These are phyloP conservation scores for Empis stercorea DNA, from an alignment of 2,888 invertebrate genomes.

Conservation along the genomic window DNA sequence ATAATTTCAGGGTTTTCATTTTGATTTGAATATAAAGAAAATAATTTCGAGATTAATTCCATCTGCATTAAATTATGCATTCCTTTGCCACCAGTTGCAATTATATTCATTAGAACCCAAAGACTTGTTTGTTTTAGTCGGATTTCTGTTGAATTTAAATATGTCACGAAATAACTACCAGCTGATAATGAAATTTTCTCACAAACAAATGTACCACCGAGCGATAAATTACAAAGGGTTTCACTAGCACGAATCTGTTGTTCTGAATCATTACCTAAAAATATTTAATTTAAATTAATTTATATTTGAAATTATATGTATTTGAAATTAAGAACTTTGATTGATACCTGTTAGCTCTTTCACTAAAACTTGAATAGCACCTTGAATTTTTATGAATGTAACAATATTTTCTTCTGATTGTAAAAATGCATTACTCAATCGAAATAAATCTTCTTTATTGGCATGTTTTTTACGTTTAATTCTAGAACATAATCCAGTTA, in stretches of 20 bases:
- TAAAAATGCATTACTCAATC: conserved; percentile 29
- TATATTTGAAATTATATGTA: neutral
- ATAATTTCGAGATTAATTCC: conserved; percentile 24
- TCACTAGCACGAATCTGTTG: conserved; percentile 27
- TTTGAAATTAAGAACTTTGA: neutral
- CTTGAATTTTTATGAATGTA: conserved; percentile 25
- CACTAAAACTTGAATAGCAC: conserved; percentile 28
- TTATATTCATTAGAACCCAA: conserved; percentile 30
- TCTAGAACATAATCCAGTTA: conserved; percentile 24
- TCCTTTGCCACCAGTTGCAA: conserved; percentile 23
- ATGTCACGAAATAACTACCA: conserved; percentile 30
- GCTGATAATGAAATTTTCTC: conserved; percentile 27
- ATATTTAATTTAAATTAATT: neutral
- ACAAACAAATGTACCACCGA: conserved; percentile 27
- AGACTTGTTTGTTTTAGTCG: conserved; percentile 25
- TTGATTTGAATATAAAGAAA: neutral
- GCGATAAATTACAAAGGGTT: conserved; percentile 30
- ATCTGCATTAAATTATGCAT: conserved; percentile 22
- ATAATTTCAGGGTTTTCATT: neutral
- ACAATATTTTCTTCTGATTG: conserved; percentile 27
- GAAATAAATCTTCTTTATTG: conserved; percentile 26
- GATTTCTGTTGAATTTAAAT: conserved; percentile 22
- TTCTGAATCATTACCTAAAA: conserved; percentile 22
- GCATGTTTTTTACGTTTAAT: conserved; percentile 33
- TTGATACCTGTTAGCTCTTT: conserved; percentile 30